These are phyloP conservation scores for Sakesphorus luctuosus DNA, from an alignment of 2,113 vertebrate genomes.

Conservation along the genomic window DNA sequence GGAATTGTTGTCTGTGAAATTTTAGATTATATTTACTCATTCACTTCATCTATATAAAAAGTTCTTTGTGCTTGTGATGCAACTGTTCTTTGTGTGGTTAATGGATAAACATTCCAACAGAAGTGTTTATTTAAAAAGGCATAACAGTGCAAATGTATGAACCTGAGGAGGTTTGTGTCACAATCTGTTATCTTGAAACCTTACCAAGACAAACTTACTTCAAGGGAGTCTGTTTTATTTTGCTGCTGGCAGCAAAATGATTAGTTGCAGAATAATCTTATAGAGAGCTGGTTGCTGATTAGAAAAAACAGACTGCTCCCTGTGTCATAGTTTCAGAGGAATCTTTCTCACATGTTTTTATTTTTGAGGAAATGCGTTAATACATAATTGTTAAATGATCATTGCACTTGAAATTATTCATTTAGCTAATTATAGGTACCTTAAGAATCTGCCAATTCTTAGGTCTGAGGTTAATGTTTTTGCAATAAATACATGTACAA, in stretches of 20 bases:
- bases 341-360: neutral
- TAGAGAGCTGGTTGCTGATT: neutral
- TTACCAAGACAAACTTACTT: slow-evolving; percentile 53
- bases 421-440: neutral
- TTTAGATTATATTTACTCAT: neutral
- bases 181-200: slow-evolving; percentile 56
- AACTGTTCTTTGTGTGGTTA: neutral
- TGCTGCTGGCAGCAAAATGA: slow-evolving; percentile 5
- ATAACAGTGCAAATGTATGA: neutral
- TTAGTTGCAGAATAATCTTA: slow-evolving; percentile 27
- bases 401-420: neutral
- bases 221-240: slow-evolving; percentile 27
- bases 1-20: neutral
- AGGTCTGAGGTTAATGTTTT: neutral
- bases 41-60: neutral
- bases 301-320: neutral
- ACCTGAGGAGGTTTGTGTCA: slow-evolving; percentile 47
- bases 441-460: neutral
- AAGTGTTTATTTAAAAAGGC: slow-evolving; percentile 34
- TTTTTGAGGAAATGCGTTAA: neutral
- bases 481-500: neutral
- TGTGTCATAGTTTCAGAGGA: neutral
- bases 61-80: neutral
- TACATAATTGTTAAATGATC: neutral
- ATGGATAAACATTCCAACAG: neutral